These are phyloP conservation scores for Drosophila greeni DNA, from an alignment of 2,888 invertebrate species.

Conservation along the genomic window DNA sequence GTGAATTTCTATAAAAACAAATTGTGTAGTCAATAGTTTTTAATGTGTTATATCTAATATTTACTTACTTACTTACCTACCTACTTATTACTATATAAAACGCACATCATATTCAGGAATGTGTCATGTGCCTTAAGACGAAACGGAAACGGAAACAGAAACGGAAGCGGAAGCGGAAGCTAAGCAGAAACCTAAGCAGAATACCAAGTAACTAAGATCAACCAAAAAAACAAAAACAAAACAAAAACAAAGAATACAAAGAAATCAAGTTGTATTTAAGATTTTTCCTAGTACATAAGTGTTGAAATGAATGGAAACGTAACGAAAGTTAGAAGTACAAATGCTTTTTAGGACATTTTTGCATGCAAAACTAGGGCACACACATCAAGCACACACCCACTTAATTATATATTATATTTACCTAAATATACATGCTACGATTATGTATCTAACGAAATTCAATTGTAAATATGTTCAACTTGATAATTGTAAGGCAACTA, in stretches of 20 bases:
- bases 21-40: constrained; percentile 42
- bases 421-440: constrained; percentile 40
- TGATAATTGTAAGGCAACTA: constrained; percentile 52
- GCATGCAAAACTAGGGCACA: constrained; percentile 54
- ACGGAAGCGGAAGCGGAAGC: constrained; percentile 22
- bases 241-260: constrained; percentile 46
- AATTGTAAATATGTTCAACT: constrained; percentile 64
- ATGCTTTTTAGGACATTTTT: constrained; percentile 67
- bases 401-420: constrained; percentile 32
- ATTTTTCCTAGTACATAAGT: constrained; percentile 63
- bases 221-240: constrained; percentile 18
- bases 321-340: constrained; percentile 62
- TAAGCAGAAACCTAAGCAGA: constrained; percentile 9
- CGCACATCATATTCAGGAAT: constrained; percentile 73
- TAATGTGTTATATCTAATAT: constrained; percentile 35
- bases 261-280: constrained; percentile 65
- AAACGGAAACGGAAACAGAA: constrained; percentile 16
- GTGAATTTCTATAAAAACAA: constrained; percentile 20
- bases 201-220: constrained; percentile 30
- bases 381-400: constrained; percentile 37
- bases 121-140: constrained; percentile 67
- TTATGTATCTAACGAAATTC: constrained; percentile 55
- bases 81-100: constrained; percentile 35
- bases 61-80: constrained; percentile 6
- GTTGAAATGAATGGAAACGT: constrained; percentile 47